These are phyloP conservation scores for Ceratosolen solmsi DNA, from an alignment of 1,140 invertebrate genomes.

Conservation along the genomic window DNA sequence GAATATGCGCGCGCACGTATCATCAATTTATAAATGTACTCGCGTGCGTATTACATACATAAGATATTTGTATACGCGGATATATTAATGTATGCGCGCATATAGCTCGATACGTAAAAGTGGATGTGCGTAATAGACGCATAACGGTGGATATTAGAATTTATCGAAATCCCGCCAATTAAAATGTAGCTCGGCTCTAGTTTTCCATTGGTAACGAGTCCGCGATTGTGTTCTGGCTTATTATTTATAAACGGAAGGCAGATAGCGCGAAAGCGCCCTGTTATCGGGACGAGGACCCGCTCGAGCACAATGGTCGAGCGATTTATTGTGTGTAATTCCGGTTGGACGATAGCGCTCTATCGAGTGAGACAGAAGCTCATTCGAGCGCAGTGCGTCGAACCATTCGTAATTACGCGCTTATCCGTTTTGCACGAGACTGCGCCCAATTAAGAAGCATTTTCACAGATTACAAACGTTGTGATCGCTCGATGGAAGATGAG, in stretches of 20 bases:
- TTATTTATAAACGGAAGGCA: not conserved
- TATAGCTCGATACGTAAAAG: not conserved
- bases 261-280: not conserved
- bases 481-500: no score
- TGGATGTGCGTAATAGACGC: not conserved
- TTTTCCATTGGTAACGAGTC: not conserved
- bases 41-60: no score
- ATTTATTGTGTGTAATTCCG: not conserved
- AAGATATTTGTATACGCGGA: no score
- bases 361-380: not conserved
- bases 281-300: not conserved
- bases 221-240: not conserved
- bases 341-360: not conserved
- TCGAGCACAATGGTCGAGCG: not conserved
- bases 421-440: no score
- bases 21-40: no score
- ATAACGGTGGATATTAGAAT: no score
- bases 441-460: no score
- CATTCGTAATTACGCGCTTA: no score
- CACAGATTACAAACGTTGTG: no score
- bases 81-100: no score
- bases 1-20: no score
- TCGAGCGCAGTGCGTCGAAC: not conserved
- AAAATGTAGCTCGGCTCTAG: not conserved
- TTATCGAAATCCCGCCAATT: not conserved